Percentiles rank a stretch among this genome's conserved stretches.
Evolutionary conservation across 2,113 vertebrate species (phyloP).

Genomic region (Acrocephalus arundinaceus): DNA sequence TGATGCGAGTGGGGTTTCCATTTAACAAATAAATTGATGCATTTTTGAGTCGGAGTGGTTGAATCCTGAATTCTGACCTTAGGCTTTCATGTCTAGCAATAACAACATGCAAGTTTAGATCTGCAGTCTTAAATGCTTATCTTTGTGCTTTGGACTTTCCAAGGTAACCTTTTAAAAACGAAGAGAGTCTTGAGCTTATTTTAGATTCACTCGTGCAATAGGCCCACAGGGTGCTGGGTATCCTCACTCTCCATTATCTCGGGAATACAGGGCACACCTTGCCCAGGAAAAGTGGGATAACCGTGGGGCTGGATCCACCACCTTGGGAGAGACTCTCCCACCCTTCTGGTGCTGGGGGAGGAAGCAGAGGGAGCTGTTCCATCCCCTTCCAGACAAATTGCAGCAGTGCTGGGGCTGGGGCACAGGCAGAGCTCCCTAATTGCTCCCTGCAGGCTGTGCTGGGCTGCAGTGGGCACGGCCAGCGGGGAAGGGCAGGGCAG

Average conservation of each 20-base stretch:
- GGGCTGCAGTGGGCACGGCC: neutral
- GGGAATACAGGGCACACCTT: neutral
- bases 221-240: neutral
- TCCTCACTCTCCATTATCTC: neutral
- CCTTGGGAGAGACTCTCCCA: neutral
- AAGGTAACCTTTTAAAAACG: constrained; percentile 53
- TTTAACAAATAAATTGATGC: constrained; percentile 79
- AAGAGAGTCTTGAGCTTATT: constrained; percentile 38
- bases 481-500: neutral
- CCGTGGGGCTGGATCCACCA: neutral
- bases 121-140: constrained; percentile 50
- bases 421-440: neutral
- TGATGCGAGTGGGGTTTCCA: constrained; percentile 70
- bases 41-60: constrained; percentile 59
- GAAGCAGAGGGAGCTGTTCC: neutral
- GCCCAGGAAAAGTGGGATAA: neutral
- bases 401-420: neutral
- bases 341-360: neutral
- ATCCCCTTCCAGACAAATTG: neutral
- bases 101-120: constrained; percentile 9
- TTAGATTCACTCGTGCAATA: neutral
- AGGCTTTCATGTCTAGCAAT: constrained; percentile 54
- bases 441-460: neutral
- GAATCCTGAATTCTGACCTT: constrained; percentile 63
- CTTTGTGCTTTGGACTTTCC: constrained; percentile 35